phyloP scores from a whole-genome alignment of 2,113 vertebrate genomes.

The Pseudorectes ferrugineus region DNA sequence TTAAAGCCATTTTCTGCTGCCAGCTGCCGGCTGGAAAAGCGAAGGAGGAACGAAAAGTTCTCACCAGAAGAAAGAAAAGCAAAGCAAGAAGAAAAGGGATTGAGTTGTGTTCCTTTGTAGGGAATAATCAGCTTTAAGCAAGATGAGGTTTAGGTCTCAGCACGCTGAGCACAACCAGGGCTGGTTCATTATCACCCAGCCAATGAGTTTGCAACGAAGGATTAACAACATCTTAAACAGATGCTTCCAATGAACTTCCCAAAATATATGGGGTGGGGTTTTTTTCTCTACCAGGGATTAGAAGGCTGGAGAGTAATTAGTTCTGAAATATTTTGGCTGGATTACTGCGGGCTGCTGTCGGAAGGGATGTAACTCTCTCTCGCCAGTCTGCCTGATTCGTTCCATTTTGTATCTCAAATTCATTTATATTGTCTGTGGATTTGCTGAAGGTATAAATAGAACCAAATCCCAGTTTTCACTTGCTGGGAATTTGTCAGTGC shows the following conservation, averaged over 20 bases:
- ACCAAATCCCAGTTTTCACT: constrained; percentile 25
- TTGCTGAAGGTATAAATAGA: constrained; percentile 53
- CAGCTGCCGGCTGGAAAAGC: not conserved
- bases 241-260: constrained; percentile 60
- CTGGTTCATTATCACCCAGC: constrained; percentile 46
- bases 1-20: constrained; percentile 26
- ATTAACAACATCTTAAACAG: constrained; percentile 59
- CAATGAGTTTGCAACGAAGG: not conserved
- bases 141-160: constrained; percentile 23
- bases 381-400: not conserved
- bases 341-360: constrained; percentile 8
- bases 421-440: constrained; percentile 49
- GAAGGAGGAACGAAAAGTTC: not conserved
- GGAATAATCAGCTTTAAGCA: constrained; percentile 40
- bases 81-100: not conserved
- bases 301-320: constrained; percentile 38
- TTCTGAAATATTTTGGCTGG: constrained; percentile 59
- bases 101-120: not conserved
- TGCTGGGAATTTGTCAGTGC: not conserved
- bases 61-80: not conserved
- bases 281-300: constrained; percentile 28
- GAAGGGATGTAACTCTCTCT: constrained; percentile 10
- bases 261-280: not conserved
- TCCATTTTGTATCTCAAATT: constrained; percentile 37
- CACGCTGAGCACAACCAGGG: not conserved